Base-by-base conservation (phyloP, 2,888 invertebrate genomes). In the Mythimna loreyi region DNA sequence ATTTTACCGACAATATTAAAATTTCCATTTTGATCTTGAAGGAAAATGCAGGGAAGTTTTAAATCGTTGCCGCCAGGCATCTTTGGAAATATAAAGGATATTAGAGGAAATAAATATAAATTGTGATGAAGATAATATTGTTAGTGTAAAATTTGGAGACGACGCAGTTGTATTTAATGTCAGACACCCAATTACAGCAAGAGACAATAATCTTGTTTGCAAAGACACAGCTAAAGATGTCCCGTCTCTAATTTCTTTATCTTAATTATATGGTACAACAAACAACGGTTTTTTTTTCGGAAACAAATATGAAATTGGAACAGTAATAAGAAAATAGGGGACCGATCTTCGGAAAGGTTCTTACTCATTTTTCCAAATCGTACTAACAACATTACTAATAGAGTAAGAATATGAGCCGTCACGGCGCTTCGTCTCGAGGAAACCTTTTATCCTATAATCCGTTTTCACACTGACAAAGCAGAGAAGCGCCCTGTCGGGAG, bases 381-480 rank as follows among this genome's bases (percentile, higher is more conserved):
- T 67, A 77, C 65, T 71, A 79, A 81, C 72, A 85, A 74, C 60
- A 79, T 81, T 78, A 82, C 72, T 89, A 89, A 90, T 87, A 86
- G 85, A 85, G 83, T 84, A 78, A 84, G 80, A 87, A 87, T 86
- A 89, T 89, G 89, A 89, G 82, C 75, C 84, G 86, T 89, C 89
- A 88, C 84, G 88, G 63, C 80, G 69, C 64, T 75, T 69, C 76
- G 56, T 61, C 82, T 81, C 81, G 78, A 83, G 83, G 74, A 82
- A 87, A 86, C 77, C 86, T 87, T 87, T 90, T 85, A 89, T 90
- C 88, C 86, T 47, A 57, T 92, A 93, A 94, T 93, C 92, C 90
- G 85, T 90, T 93, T 92, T 91, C 89, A 89, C 89, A 90, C 90
- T 89, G 92, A 91, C 91, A 91, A 90, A 91, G 92, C 89, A 92